Conservation (phyloP, 2,888 invertebrate species). For the Heliconius cydno region DNA sequence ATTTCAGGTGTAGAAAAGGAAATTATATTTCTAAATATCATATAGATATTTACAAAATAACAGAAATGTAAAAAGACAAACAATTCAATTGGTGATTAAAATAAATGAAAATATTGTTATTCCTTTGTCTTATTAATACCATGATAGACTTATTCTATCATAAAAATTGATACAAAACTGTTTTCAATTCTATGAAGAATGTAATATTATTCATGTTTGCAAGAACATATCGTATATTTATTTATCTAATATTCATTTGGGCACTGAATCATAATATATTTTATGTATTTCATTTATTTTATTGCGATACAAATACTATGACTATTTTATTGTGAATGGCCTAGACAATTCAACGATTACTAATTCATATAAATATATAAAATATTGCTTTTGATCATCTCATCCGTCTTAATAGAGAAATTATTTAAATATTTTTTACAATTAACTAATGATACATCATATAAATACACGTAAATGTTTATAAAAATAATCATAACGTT, state of each 20-base stretch:
- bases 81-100: background rate
- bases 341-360: constrained; percentile 47
- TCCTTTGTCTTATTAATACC: too few relatives aligned
- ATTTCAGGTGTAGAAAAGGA: background rate
- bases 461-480: background rate
- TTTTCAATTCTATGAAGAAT: constrained; percentile 10
- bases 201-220: background rate
- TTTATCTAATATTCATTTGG: constrained; percentile 13
- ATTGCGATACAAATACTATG: background rate
- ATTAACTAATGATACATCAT: background rate
- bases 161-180: background rate
- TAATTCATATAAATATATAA: constrained; percentile 28
- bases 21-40: background rate
- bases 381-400: constrained; percentile 57
- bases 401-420: constrained; percentile 63
- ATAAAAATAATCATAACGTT: constrained; percentile 40
- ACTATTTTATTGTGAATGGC: constrained; percentile 47
- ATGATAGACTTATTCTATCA: background rate
- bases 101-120: too few relatives aligned
- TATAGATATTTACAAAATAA: background rate
- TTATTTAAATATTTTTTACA: background rate
- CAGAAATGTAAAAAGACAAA: background rate
- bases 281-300: background rate
- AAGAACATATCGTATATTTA: background rate
- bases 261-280: background rate